Conservation (phyloP, 2,797 vertebrate species). For the Margarornis squamiger region DNA sequence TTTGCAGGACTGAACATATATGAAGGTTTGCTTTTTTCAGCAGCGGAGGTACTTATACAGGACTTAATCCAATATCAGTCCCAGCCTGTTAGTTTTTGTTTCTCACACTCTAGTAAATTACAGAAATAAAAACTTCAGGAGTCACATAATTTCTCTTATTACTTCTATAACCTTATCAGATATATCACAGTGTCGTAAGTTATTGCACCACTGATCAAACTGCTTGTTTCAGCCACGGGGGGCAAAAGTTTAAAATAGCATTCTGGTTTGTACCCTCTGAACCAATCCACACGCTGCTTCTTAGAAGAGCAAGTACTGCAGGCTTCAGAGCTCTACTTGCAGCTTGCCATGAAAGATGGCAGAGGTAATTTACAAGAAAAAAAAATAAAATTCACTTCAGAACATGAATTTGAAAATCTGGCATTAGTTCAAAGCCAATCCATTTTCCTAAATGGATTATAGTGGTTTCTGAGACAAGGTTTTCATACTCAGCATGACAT, state of each 20-base stretch:
- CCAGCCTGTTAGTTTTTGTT: neutral
- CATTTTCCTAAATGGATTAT: conserved; percentile 32
- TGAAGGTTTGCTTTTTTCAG: neutral
- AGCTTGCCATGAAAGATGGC: neutral
- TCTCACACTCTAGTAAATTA: neutral
- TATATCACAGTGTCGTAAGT: neutral
- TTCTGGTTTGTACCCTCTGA: neutral
- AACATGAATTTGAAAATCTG: conserved; percentile 1
- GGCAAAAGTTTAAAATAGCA: conserved; percentile 8
- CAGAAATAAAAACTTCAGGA: conserved; percentile 11
- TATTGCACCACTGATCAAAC: neutral
- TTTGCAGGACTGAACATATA: neutral
- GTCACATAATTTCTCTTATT: neutral
- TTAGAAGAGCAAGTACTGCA: neutral
- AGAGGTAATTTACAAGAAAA: neutral
- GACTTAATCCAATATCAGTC: neutral
- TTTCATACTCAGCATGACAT: neutral
- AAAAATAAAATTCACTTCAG: neutral
- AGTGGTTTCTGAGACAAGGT: conserved; percentile 17
- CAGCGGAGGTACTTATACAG: neutral
- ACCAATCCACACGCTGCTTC: neutral
- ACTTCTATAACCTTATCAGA: conserved; percentile 6
- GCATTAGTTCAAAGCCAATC: conserved; percentile 27
- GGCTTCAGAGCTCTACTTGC: neutral
- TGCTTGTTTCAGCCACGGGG: neutral